Evolutionary conservation across 1,140 invertebrate genomes (phyloP), one percentile per base, ranked within the genome.

Genomic region (Mylabris phalerata): DNA sequence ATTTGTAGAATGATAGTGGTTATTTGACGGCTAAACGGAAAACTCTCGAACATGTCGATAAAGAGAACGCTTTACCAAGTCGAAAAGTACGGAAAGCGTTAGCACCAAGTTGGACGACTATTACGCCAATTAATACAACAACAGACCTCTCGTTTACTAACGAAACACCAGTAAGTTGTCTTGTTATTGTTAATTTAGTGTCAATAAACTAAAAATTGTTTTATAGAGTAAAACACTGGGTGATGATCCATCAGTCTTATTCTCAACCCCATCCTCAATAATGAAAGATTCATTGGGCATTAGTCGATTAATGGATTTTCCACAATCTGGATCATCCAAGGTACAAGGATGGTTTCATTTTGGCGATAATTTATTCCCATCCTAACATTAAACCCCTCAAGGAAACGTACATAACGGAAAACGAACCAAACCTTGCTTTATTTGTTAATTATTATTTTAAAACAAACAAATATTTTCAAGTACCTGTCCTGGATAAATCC

Each of bases 231-330:
- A 93, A 78, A 90, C 88, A 47, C 74, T 94, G 69, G 83, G 81
- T 9, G 84, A 84, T 11, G 86, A 90, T 65, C 84, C 84, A 27
- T 91, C 89, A 5, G 83, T 89, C 9, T 74, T 92, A 57, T 93
- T 94, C 68, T 93, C 90, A 1, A 71, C 72, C n/a, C 90, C 92
- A 2, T 87, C 90, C 9, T 90, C 89, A 3, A 90, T 93, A 67
- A 79, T 84, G 57, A 82, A 84, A 68, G 77, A 84, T 54, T 79
- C 81, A 0, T 74, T 84, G 40, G 76, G 75, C 57, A 78, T 77
- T 48, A 66, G 72, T 11, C 75, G 73, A 46, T 62, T 69, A 56
- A 68, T 71, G 64, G 69, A 72, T 52, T 67, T 57, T 50, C 48
- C 62, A 19, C 65, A 66, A 41, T 56, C 67, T 45, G 67, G 67